These are phyloP conservation scores for Dryas iulia DNA, from an alignment of 1,140 invertebrate species.

Conservation along the genomic window DNA sequence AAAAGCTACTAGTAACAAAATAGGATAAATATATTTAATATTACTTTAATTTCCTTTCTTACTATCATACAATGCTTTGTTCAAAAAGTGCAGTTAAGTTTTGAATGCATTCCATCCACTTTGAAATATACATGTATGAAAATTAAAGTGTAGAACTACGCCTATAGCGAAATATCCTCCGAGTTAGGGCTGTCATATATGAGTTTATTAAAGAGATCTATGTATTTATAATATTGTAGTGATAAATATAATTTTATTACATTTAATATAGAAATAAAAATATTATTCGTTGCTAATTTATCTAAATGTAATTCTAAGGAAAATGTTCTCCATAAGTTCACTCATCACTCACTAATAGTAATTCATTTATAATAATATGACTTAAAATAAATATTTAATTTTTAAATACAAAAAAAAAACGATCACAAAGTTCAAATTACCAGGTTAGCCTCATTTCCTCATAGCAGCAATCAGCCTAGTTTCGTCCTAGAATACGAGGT, in stretches of 20 bases:
- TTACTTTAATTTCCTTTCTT: neutral
- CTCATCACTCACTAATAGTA: too few species aligned
- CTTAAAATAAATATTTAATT: too few species aligned
- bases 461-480: neutral
- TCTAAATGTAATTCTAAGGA: too few species aligned
- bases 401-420: too few species aligned
- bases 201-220: neutral
- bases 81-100: conserved; percentile 4
- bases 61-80: neutral
- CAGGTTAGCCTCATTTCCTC: neutral
- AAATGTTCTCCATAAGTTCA: too few species aligned
- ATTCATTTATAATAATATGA: too few species aligned
- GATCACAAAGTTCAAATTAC: neutral
- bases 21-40: neutral
- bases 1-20: too few species aligned
- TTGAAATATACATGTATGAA: conserved; percentile 33
- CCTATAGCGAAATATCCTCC: conserved; percentile 39
- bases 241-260: neutral
- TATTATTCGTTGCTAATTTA: too few species aligned
- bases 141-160: conserved; percentile 36
- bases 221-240: neutral
- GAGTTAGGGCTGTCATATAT: neutral
- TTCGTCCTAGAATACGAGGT: neutral
- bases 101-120: conserved; percentile 6
- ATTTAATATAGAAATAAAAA: too few species aligned